These are phyloP conservation scores for Melanotaenia pygmaea DNA, from an alignment of 2,797 vertebrate species.

Conservation along the genomic window DNA sequence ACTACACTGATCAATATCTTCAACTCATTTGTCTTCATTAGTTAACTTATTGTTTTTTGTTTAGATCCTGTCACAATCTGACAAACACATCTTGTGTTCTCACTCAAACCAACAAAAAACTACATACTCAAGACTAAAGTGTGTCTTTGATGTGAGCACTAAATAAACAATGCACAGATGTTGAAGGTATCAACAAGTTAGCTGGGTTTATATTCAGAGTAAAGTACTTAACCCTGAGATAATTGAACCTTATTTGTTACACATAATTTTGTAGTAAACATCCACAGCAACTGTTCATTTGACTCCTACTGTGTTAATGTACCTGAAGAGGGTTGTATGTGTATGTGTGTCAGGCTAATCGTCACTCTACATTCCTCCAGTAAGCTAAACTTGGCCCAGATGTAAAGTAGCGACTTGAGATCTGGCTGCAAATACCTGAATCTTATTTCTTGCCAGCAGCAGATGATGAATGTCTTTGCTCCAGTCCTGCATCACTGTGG, in stretches of 20 bases:
- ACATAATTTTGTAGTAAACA: background rate
- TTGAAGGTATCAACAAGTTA: slow-evolving; percentile 57
- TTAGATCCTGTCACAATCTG: slow-evolving; percentile 48
- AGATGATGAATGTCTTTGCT: slow-evolving; percentile 93
- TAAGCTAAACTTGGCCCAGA: background rate
- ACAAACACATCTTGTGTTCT: slow-evolving; percentile 43
- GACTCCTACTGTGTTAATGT: background rate
- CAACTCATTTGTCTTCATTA: slow-evolving; percentile 4
- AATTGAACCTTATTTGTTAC: background rate
- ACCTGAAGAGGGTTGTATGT: background rate
- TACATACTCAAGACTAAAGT: slow-evolving; percentile 12
- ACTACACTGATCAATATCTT: background rate
- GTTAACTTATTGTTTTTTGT: slow-evolving; percentile 18
- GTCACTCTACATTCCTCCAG: background rate
- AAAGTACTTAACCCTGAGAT: background rate
- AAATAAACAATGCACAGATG: slow-evolving; percentile 69
- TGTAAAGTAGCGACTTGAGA: background rate
- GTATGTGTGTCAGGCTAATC: background rate
- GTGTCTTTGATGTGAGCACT: slow-evolving; percentile 54
- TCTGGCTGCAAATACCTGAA: slow-evolving; percentile 76
- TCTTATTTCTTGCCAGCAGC: slow-evolving; percentile 91
- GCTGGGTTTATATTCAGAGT: slow-evolving; percentile 23
- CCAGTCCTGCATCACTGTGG: slow-evolving; percentile 87
- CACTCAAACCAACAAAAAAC: background rate
- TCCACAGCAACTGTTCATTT: background rate